phyloP scores from a whole-genome alignment of 2,888 invertebrate species.

The Acanthosepion pharaonis region DNA sequence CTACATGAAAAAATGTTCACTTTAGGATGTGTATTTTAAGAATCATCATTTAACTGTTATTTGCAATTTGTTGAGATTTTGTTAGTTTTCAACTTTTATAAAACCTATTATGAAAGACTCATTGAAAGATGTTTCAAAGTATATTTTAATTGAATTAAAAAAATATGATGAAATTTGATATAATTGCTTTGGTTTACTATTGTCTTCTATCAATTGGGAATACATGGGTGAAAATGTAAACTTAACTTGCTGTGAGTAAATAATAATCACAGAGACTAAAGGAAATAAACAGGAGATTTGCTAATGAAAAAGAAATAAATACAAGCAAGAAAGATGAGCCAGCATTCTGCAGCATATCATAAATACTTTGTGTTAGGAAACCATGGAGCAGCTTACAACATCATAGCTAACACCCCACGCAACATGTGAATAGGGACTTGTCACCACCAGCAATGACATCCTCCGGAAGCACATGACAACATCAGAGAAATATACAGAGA shows the following conservation, averaged over 20 bases:
- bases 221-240: neutral
- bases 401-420: neutral
- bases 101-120: no score
- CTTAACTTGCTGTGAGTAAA: neutral
- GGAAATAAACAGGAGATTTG: neutral
- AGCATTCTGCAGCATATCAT: slow-evolving; percentile 20
- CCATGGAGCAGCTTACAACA: slow-evolving; percentile 20
- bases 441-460: neutral
- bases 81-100: neutral
- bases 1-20: neutral
- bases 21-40: neutral
- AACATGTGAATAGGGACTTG: neutral
- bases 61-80: no score
- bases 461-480: slow-evolving; percentile 20
- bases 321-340: neutral
- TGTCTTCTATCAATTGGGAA: no score
- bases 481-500: neutral
- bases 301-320: neutral
- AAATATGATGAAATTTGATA: neutral
- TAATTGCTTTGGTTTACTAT: neutral
- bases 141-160: no score
- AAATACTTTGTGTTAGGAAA: neutral
- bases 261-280: neutral
- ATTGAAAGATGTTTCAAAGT: no score
- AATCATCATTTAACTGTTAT: no score